Evolutionary conservation across 2,113 vertebrate species (phyloP).

Genomic region (Platichthys stellatus): DNA sequence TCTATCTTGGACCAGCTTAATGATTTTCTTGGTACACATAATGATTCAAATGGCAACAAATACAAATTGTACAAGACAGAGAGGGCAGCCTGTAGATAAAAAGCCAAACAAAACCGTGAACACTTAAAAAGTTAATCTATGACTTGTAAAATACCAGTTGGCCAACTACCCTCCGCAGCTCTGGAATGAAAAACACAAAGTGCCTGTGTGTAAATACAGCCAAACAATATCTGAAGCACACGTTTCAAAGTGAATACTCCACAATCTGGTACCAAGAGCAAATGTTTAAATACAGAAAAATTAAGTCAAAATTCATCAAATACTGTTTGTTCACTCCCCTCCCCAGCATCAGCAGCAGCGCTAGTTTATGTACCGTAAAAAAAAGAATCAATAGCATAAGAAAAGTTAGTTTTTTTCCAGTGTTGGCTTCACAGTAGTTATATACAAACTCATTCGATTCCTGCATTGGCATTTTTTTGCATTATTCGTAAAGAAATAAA

Average conservation of each 20-base stretch:
- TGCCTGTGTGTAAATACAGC: background rate
- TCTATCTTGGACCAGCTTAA: background rate
- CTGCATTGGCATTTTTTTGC: background rate
- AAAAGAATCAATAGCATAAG: constrained; percentile 5
- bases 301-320: background rate
- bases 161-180: background rate
- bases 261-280: constrained; percentile 18
- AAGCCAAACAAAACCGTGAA: background rate
- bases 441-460: constrained; percentile 13
- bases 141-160: constrained; percentile 23
- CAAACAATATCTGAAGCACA: background rate
- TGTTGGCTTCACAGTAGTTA: constrained; percentile 62
- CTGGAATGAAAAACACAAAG: constrained; percentile 21
- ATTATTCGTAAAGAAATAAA: no score
- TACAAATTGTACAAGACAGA: constrained; percentile 19
- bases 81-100: background rate
- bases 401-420: constrained; percentile 33
- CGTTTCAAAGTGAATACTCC: background rate
- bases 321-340: background rate
- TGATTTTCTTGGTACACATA: background rate
- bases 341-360: constrained; percentile 1
- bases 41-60: constrained; percentile 35
- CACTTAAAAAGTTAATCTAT: constrained; percentile 2
- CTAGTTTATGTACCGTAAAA: constrained; percentile 19
- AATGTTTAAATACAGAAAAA: background rate